These are phyloP conservation scores for Tachycineta bicolor DNA, from an alignment of 2,113 vertebrate genomes.

Conservation along the genomic window DNA sequence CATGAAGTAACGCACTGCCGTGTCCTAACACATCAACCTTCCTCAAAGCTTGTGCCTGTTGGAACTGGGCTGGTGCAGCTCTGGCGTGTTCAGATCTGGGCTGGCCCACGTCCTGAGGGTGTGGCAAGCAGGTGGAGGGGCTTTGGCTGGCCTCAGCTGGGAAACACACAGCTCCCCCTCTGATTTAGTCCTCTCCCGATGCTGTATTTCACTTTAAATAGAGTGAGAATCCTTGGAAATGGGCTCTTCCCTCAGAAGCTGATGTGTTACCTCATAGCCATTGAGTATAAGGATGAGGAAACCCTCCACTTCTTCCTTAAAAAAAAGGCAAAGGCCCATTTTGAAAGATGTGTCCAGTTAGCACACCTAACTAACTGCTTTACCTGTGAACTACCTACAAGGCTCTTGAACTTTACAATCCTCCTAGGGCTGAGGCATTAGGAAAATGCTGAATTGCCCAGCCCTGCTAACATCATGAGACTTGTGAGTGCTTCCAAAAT, in stretches of 20 bases:
- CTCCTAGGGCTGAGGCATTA: neutral
- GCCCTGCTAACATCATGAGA: neutral
- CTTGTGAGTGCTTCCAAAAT: neutral
- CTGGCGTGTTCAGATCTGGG: neutral
- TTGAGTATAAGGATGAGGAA: neutral
- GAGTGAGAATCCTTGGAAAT: neutral
- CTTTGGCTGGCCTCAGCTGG: neutral
- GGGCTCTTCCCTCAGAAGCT: neutral
- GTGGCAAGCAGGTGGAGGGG: neutral
- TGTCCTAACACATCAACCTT: neutral
- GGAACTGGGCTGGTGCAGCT: neutral
- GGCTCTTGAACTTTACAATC: neutral
- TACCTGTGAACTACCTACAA: neutral
- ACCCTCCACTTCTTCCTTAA: neutral
- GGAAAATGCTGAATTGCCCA: neutral
- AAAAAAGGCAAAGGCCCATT: neutral
- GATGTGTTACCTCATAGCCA: neutral
- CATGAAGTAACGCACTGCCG: neutral
- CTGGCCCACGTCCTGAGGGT: rapidly evolving
- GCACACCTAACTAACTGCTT: neutral
- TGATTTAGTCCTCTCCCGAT: neutral
- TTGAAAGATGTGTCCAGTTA: neutral
- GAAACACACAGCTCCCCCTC: neutral
- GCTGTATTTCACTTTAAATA: neutral
- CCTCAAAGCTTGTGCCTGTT: neutral